phyloP scores from a whole-genome alignment of 2,888 invertebrate genomes.

The Tuberolachnus salignus region DNA sequence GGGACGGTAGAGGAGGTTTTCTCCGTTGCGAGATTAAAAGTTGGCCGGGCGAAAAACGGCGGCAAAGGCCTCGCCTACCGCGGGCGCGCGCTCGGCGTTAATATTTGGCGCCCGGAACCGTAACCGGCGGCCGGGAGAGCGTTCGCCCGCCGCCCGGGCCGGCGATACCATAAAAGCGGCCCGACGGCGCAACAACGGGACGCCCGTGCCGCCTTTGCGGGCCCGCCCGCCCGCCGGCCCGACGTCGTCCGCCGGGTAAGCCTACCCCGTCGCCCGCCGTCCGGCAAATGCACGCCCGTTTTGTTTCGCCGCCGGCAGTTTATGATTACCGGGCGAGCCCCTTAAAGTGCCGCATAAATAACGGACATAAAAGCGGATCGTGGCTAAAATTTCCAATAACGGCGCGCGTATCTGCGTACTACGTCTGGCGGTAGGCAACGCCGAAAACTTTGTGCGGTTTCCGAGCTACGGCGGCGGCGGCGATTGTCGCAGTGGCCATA shows the following conservation, averaged over 20 bases:
- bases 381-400: constrained; percentile 39
- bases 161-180: constrained; percentile 30
- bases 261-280: not conserved
- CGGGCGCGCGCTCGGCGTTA: not conserved
- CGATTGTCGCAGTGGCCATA: not conserved
- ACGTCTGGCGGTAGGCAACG: not conserved
- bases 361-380: constrained; percentile 51
- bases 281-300: not conserved
- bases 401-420: not conserved
- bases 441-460: constrained; percentile 44
- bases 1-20: no score
- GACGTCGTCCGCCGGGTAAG: not conserved
- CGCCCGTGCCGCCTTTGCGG: not conserved
- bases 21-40: constrained; percentile 29
- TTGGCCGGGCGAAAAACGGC: constrained; percentile 12
- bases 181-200: not conserved
- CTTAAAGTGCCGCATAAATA: constrained; percentile 53
- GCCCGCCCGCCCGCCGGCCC: not conserved
- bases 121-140: constrained; percentile 14
- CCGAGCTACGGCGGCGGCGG: not conserved
- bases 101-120: constrained; percentile 52
- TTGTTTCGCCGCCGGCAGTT: constrained; percentile 30
- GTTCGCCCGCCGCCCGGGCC: not conserved
- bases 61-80: no score
- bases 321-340: constrained; percentile 52